These are phyloP conservation scores for Parauchenoglanis ngamensis DNA, from an alignment of 2,797 vertebrate species.

Conservation along the genomic window DNA sequence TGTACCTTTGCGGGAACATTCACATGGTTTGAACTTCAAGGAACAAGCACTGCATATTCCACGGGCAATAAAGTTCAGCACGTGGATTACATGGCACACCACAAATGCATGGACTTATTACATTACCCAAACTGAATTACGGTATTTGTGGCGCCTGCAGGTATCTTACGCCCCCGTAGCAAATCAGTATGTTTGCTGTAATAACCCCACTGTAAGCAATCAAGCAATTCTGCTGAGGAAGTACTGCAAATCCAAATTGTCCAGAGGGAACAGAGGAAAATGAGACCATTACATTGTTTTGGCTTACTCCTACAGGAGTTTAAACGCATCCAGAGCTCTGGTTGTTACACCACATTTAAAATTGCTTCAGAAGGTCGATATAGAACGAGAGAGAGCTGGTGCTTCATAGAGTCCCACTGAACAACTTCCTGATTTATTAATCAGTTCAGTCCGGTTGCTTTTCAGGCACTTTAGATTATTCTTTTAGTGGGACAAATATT, in stretches of 20 bases:
- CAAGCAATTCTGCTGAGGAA: slow-evolving; percentile 33
- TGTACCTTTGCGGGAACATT: not conserved
- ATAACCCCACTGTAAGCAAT: slow-evolving; percentile 40
- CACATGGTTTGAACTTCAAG: not conserved
- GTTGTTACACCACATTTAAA: slow-evolving; percentile 53
- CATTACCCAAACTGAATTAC: slow-evolving; percentile 22
- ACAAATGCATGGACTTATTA: slow-evolving; percentile 13
- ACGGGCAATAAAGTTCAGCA: not conserved
- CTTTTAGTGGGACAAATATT: slow-evolving; percentile 55
- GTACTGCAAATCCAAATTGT: slow-evolving; percentile 41
- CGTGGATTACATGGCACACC: not conserved
- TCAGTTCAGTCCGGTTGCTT: slow-evolving; percentile 50
- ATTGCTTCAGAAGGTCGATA: slow-evolving; percentile 43
- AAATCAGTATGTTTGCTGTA: slow-evolving; percentile 22
- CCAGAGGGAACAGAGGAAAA: slow-evolving; percentile 61
- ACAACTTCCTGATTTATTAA: slow-evolving; percentile 59
- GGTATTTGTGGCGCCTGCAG: slow-evolving; percentile 13
- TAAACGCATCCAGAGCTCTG: slow-evolving; percentile 50
- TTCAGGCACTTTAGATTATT: slow-evolving; percentile 49
- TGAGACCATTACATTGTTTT: slow-evolving; percentile 62
- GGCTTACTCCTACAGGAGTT: slow-evolving; percentile 56
- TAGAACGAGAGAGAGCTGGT: slow-evolving; percentile 45
- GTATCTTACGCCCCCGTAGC: not conserved
- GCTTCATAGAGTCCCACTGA: slow-evolving; percentile 55
- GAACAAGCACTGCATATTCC: not conserved